A percentile compares a stretch with the other conserved stretches of the same genome.
Conservation (phyloP, 64 coral and sea anemone species). For the Montipora cactus region DNA sequence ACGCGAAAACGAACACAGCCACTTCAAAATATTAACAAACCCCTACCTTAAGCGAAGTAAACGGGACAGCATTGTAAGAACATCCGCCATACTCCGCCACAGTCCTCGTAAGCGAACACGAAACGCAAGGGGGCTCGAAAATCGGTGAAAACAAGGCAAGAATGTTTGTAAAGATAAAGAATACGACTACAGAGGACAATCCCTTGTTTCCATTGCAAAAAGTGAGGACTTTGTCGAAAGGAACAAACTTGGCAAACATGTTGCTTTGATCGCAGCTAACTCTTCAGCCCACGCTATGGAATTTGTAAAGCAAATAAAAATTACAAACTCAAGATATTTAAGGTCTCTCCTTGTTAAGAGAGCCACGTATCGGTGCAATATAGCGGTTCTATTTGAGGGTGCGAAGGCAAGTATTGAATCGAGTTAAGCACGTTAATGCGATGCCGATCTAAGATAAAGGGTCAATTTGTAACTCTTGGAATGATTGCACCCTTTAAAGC, state of each 20-base stretch:
- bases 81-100: constrained; percentile 52
- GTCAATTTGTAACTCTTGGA: constrained; percentile 9
- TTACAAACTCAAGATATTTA: constrained; percentile 52
- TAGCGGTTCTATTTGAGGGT: not conserved
- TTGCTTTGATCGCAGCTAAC: not conserved
- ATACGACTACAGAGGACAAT: not conserved
- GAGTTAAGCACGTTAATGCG: not conserved
- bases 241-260: constrained; percentile 5
- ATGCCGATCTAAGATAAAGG: constrained; percentile 32
- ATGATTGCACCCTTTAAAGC: constrained; percentile 3
- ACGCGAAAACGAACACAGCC: not conserved
- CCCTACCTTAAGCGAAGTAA: constrained; percentile 38
- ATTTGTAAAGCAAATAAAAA: constrained; percentile 45
- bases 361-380: constrained; percentile 3
- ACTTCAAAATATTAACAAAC: constrained; percentile 53
- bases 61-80: constrained; percentile 29
- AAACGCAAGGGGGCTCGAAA: constrained; percentile 76
- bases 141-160: constrained; percentile 38
- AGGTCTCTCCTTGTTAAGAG: not conserved
- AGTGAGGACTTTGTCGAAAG: not conserved
- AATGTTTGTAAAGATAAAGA: constrained; percentile 33
- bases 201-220: constrained; percentile 37
- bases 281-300: not conserved
- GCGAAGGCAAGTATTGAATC: not conserved
- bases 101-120: constrained; percentile 80